These are phyloP conservation scores for Phyllopteryx taeniolatus DNA, from an alignment of 2,113 vertebrate genomes.

Conservation along the genomic window DNA sequence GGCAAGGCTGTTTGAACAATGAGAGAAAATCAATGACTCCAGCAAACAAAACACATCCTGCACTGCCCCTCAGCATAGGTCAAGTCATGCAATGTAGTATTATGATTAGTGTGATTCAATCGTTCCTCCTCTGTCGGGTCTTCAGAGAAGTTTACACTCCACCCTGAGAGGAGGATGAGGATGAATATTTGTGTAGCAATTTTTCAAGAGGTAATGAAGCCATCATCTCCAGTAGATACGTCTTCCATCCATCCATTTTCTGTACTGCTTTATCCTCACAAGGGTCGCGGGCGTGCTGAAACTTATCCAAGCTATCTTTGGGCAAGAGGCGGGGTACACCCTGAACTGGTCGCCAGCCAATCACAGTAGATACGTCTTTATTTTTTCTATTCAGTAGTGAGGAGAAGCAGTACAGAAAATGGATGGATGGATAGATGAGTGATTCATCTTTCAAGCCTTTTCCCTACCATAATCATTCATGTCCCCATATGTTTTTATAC, in stretches of 20 bases:
- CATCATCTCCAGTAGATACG: conserved; percentile 27
- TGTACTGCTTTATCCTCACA: too few relatives aligned
- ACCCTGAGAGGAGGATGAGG: conserved; percentile 4
- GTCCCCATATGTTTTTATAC: neutral
- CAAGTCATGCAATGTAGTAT: conserved; percentile 23
- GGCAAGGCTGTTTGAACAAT: conserved; percentile 56
- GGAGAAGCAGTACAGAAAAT: too few relatives aligned
- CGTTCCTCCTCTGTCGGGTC: conserved; percentile 30
- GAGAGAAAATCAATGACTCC: conserved; percentile 52
- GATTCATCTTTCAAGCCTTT: neutral
- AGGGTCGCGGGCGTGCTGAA: too few relatives aligned
- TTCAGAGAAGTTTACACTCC: conserved; percentile 17
- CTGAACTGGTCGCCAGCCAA: too few relatives aligned
- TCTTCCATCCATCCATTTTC: neutral
- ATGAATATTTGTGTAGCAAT: conserved; percentile 35
- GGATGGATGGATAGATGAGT: neutral
- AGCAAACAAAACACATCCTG: conserved; percentile 48
- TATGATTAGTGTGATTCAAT: conserved; percentile 49
- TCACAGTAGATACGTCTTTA: neutral
- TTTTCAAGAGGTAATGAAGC: conserved; percentile 57
- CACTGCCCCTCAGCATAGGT: conserved; percentile 37
- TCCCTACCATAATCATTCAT: neutral
- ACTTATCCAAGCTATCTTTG: too few relatives aligned
- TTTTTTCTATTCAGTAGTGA: neutral
- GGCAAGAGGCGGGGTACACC: too few relatives aligned